Conservation (phyloP, 2,888 invertebrate species). For the Phytoseiulus persimilis region DNA sequence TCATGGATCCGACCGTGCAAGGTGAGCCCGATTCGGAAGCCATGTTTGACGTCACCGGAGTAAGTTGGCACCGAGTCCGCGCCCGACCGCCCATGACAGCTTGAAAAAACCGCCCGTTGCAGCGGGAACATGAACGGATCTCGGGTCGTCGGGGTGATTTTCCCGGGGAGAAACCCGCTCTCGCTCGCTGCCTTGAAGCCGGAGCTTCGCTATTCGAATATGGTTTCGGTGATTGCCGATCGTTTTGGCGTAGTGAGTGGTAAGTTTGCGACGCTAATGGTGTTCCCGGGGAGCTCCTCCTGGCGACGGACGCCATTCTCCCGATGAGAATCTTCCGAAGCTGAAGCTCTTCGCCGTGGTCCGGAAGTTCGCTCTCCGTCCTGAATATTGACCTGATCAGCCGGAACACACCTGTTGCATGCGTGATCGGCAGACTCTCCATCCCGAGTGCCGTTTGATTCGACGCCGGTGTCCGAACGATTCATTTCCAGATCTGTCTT, state of each 20-base stretch:
- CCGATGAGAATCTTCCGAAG: not conserved
- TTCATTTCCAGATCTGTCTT: no score
- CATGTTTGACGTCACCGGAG: not conserved
- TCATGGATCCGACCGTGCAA: not conserved
- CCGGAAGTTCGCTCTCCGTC: not conserved
- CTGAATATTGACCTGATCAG: not conserved
- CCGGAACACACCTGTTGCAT: not conserved
- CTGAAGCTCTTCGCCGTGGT: not conserved
- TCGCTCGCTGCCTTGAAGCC: not conserved
- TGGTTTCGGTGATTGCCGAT: not conserved
- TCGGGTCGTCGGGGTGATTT: not conserved
- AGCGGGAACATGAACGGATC: not conserved
- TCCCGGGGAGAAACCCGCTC: not conserved
- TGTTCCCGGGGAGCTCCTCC: not conserved
- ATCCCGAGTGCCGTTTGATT: not conserved
- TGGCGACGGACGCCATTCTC: not conserved
- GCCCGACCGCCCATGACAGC: not conserved
- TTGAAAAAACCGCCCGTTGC: not conserved
- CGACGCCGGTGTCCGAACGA: not conserved
- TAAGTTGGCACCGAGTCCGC: not conserved
- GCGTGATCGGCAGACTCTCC: not conserved
- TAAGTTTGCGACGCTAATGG: not conserved
- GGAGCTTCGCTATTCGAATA: not conserved
- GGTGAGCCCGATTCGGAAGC: not conserved
- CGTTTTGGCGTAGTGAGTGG: not conserved